Base-by-base conservation (phyloP, 2,113 vertebrate genomes). In the Pan paniscus region DNA sequence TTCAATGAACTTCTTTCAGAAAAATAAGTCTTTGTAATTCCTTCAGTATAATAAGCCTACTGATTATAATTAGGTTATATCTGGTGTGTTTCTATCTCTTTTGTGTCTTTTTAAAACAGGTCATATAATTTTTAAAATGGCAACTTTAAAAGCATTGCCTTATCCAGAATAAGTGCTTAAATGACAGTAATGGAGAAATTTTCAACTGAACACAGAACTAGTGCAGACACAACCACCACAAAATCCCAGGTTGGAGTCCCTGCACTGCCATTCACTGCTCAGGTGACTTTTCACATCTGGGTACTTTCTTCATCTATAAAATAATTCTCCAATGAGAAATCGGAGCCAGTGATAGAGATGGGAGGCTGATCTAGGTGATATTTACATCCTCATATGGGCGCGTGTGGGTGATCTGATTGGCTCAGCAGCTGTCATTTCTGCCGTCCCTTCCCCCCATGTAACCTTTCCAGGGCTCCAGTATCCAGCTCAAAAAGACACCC, bases 321-420 rank as follows among this genome's bases (percentile, higher is more conserved):
- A 64, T 22, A 78, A n/a, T 35, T 35, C 27, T 23, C 35, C 27
- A 22, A 8, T 5, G 10, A 35, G 32, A 48, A 40, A 27, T 10
- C 1, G 6, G 59, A 61, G 16, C 50, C 30, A 8, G 8, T 14
- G 20, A 55, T 3, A 14, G 64, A 46, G 30, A 27, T 1, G 0
- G 4, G 4, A 2, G 8, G 3, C 38, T 4, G 4, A 13, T 5
- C 18, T 5, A 8, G 48, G 11, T 9, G 13, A 27, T 7, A 1
- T 16, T 3, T 27, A 20, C 72, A 76, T 12, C 40, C 7, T 88
- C 16, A 1, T 3, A 18, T 12, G 0, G 57, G 35, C 38, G 46
- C n/a, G 5, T 0, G 4, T 1, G 1, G 3, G 32, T 17, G 3
- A 11, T 2, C 8, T 12, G 22, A 5, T 7, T 10, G 3, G 5